A percentile compares a stretch with the other conserved stretches of the same genome.
Conservation (phyloP, 2,797 vertebrate species). For the Vespertilio murinus region DNA sequence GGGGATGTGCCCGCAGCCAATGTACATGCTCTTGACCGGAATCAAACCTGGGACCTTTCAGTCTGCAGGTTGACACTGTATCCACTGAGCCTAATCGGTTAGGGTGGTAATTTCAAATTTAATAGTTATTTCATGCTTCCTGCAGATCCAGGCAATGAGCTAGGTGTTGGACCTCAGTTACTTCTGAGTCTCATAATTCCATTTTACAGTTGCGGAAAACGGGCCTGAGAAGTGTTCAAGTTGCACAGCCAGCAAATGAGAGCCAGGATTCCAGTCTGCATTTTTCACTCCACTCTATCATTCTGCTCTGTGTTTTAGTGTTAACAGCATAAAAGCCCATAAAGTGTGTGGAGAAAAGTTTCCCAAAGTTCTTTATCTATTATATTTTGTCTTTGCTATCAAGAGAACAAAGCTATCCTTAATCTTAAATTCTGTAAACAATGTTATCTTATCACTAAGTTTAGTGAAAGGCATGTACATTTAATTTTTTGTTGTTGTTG, state of each 20-base stretch:
- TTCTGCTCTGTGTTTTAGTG: constrained; percentile 29
- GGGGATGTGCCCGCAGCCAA: no score
- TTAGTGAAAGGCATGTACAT: background rate
- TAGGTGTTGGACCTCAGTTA: background rate
- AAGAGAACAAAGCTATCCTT: background rate
- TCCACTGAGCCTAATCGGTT: no score
- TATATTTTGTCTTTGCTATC: constrained; percentile 13
- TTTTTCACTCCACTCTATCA: background rate
- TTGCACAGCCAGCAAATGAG: background rate
- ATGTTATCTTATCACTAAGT: background rate
- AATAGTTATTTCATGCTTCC: background rate
- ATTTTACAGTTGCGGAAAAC: background rate
- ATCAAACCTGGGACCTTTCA: no score
- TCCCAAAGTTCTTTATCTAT: background rate
- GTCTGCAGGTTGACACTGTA: no score
- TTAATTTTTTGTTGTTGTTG: background rate
- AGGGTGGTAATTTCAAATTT: background rate
- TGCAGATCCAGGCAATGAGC: background rate
- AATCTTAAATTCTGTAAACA: constrained; percentile 5
- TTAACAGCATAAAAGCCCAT: background rate
- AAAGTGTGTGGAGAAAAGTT: background rate
- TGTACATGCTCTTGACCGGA: no score
- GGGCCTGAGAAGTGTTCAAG: background rate
- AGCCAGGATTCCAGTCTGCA: background rate
- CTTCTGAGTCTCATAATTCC: constrained; percentile 7